phyloP scores from a whole-genome alignment of 2,888 invertebrate genomes.

The Silvanus unidentatus region DNA sequence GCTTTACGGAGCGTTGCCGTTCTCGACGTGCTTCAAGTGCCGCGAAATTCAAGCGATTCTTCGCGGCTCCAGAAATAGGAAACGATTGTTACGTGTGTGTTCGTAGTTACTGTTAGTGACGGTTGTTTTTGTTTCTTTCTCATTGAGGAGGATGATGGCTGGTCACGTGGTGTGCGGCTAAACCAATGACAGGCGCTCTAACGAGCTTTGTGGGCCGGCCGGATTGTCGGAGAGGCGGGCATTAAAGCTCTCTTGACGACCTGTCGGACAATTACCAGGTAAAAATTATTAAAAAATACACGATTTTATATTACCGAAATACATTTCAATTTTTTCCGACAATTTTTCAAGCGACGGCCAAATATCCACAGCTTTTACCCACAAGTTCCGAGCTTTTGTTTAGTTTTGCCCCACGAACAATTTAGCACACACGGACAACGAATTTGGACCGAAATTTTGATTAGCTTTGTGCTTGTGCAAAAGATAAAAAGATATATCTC shows the following conservation, averaged over 20 bases:
- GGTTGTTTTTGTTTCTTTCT: constrained; percentile 50
- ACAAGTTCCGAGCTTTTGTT: too few relatives aligned
- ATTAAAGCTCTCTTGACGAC: constrained; percentile 41
- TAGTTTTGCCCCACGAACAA: too few relatives aligned
- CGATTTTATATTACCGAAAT: constrained; percentile 23
- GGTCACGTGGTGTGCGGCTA: constrained; percentile 43
- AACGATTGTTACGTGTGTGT: constrained; percentile 47
- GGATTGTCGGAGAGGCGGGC: constrained; percentile 41
- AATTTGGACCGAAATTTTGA: too few relatives aligned
- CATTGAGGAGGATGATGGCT: constrained; percentile 46
- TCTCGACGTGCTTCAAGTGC: constrained; percentile 13
- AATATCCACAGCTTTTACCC: too few relatives aligned
- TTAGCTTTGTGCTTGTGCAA: too few relatives aligned
- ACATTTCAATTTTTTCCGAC: constrained; percentile 20
- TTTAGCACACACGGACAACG: too few relatives aligned
- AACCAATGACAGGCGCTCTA: constrained; percentile 42
- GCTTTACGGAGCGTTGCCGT: background rate
- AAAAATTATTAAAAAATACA: constrained; percentile 36
- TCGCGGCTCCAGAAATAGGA: constrained; percentile 41
- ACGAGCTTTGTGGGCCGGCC: constrained; percentile 46
- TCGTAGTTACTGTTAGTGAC: constrained; percentile 47
- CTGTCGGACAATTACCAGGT: constrained; percentile 42
- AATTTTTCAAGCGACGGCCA: background rate
- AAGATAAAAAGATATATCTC: too few relatives aligned
- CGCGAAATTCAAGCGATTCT: constrained; percentile 38